Percentiles rank a stretch among this genome's conserved stretches.
Evolutionary conservation across 2,888 invertebrate species (phyloP).

Genomic region (Papilio elwesi): DNA sequence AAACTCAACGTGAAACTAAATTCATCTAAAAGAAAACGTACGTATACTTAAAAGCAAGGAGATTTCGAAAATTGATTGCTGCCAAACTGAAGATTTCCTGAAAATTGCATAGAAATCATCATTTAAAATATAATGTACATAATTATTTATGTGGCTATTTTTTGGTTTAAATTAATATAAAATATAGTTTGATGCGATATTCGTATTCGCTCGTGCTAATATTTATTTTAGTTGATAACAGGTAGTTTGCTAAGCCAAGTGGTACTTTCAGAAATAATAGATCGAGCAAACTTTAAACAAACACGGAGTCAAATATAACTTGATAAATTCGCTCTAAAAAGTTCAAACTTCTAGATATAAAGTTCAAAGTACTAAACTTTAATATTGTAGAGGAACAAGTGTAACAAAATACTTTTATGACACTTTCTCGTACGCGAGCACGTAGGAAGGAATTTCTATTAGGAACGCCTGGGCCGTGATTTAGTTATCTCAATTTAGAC

Average conservation of each 20-base stretch:
- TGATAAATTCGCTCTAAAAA: conserved; percentile 7
- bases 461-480: not conserved
- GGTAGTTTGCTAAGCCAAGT: no score
- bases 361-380: conserved; percentile 25
- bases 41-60: not conserved
- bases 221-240: no score
- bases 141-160: no score
- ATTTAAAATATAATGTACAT: no score
- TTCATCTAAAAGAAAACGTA: not conserved
- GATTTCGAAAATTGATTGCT: not conserved
- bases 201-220: no score
- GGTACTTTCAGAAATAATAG: no score
- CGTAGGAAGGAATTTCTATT: conserved; percentile 1
- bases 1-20: conserved; percentile 10
- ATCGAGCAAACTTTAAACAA: no score
- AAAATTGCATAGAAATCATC: no score
- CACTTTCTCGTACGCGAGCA: conserved; percentile 5
- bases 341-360: not conserved
- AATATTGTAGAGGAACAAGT: conserved; percentile 19
- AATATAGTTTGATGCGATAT: no score
- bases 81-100: no score
- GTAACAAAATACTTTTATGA: conserved; percentile 18
- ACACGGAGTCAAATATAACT: conserved; percentile 7
- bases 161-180: no score
- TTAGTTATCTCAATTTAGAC: not conserved